Evolutionary conservation across 2,888 invertebrate genomes (phyloP).

Genomic region (Caenorhabditis becei): DNA sequence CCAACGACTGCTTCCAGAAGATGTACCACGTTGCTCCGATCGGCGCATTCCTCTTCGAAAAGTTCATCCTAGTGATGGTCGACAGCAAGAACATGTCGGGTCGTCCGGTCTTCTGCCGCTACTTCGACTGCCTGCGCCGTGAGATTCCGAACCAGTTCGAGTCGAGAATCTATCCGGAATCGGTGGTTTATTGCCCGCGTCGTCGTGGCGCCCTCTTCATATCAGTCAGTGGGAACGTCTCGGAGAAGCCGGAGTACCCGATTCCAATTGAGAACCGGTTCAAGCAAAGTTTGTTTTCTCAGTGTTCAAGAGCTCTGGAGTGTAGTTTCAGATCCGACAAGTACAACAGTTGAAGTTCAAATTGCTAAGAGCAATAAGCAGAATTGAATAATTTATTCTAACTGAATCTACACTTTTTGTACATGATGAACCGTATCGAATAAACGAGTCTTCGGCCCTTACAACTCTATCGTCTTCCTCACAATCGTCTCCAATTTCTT

Average conservation of each 20-base stretch:
- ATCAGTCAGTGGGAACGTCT: conserved; percentile 28
- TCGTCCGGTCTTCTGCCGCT: conserved; percentile 40
- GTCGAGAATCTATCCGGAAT: conserved; percentile 50
- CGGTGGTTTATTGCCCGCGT: conserved; percentile 44
- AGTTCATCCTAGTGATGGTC: conserved; percentile 23
- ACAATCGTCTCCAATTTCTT: conserved; percentile 72
- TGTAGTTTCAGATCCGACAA: background rate
- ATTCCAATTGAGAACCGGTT: conserved; percentile 28
- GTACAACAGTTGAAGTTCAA: conserved; percentile 1
- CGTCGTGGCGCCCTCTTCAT: conserved; percentile 34
- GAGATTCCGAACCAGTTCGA: conserved; percentile 47
- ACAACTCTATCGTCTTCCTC: conserved; percentile 70
- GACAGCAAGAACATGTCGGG: conserved; percentile 18
- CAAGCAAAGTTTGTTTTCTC: background rate
- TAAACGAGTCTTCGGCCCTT: background rate
- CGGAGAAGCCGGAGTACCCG: conserved; percentile 22
- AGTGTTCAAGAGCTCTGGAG: no score
- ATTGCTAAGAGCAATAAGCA: background rate
- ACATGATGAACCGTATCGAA: conserved; percentile 30
- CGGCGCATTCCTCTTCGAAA: conserved; percentile 28
- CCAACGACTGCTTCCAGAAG: background rate
- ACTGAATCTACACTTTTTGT: conserved; percentile 5
- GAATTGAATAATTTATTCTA: background rate
- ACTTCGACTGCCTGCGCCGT: conserved; percentile 41
- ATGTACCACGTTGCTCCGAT: background rate